These are phyloP conservation scores for Erythrocebus patas DNA, from an alignment of 2,113 vertebrate species.

Conservation along the genomic window DNA sequence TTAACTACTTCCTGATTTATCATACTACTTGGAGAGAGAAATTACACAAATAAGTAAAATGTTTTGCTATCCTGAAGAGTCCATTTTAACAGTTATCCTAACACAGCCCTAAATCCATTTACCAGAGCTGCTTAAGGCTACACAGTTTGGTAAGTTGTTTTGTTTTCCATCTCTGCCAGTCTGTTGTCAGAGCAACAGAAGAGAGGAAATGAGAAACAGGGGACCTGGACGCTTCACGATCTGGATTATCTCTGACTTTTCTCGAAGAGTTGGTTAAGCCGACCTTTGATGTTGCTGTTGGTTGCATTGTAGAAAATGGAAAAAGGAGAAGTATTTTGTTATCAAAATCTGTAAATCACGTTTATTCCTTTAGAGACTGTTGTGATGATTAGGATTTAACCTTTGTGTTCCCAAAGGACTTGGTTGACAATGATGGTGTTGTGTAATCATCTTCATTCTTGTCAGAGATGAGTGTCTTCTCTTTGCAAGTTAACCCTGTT, in stretches of 20 bases:
- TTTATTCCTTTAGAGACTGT: conserved; percentile 4
- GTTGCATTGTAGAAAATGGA: not conserved
- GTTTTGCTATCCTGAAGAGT: not conserved
- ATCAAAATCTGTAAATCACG: not conserved
- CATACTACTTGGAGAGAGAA: not conserved
- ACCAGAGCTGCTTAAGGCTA: not conserved
- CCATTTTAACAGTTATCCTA: not conserved
- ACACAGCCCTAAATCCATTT: not conserved
- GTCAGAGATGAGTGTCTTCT: not conserved
- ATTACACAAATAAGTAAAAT: not conserved
- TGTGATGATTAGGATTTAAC: conserved; percentile 3
- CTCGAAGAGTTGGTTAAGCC: not conserved
- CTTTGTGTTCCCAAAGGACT: not conserved
- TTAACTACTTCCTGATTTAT: not conserved
- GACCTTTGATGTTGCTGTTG: not conserved
- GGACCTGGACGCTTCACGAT: not conserved
- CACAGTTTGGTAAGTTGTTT: not conserved
- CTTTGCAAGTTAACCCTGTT: not conserved
- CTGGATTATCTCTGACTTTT: not conserved
- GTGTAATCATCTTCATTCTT: not conserved
- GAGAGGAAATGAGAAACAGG: not conserved
- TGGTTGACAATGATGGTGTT: not conserved
- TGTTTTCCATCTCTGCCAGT: not conserved
- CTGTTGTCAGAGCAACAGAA: not conserved
- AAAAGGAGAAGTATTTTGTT: not conserved